Evolutionary conservation across 2,888 invertebrate genomes (phyloP).

Genomic region (Neoascia interrupta): DNA sequence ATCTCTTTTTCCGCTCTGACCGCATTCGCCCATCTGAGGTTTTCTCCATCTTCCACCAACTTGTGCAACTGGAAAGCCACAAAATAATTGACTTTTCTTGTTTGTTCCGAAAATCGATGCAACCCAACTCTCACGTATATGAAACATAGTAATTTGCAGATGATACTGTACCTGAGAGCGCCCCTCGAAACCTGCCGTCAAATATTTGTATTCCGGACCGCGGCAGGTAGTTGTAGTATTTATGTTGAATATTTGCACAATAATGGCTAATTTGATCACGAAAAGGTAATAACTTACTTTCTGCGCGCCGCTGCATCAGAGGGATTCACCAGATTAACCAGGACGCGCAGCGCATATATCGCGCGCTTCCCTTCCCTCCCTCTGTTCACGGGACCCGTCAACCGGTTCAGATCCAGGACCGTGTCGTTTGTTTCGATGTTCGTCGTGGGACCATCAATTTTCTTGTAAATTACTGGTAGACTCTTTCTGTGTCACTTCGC

Average conservation of each 20-base stretch:
- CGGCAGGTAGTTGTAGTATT: slow-evolving; percentile 65
- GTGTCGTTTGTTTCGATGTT: too few species aligned
- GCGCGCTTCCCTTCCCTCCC: too few species aligned
- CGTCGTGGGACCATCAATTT: slow-evolving; percentile 60
- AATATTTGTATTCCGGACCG: slow-evolving; percentile 64
- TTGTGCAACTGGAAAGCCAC: slow-evolving; percentile 7
- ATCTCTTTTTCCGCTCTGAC: slow-evolving; percentile 28
- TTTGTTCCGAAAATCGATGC: slow-evolving; percentile 44
- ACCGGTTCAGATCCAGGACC: too few species aligned
- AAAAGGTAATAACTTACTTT: slow-evolving; percentile 68
- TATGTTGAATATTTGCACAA: slow-evolving; percentile 71
- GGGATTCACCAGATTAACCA: slow-evolving; percentile 25
- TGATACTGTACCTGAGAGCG: slow-evolving; percentile 23
- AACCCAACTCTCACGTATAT: slow-evolving; percentile 58
- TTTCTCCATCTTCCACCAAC: slow-evolving; percentile 39
- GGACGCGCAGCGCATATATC: slow-evolving; percentile 22
- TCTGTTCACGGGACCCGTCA: background rate
- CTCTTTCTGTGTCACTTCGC: slow-evolving; percentile 52
- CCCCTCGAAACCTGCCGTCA: slow-evolving; percentile 16
- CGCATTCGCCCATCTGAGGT: slow-evolving; percentile 8
- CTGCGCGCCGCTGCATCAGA: slow-evolving; percentile 28
- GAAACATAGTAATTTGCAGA: slow-evolving; percentile 53
- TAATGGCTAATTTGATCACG: slow-evolving; percentile 77
- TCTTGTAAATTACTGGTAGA: slow-evolving; percentile 56
- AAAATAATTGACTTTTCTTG: slow-evolving; percentile 67